Percentiles rank a stretch among this genome's conserved stretches.
phyloP scores from a whole-genome alignment of 2,113 vertebrate genomes.

The Perca flavescens region DNA sequence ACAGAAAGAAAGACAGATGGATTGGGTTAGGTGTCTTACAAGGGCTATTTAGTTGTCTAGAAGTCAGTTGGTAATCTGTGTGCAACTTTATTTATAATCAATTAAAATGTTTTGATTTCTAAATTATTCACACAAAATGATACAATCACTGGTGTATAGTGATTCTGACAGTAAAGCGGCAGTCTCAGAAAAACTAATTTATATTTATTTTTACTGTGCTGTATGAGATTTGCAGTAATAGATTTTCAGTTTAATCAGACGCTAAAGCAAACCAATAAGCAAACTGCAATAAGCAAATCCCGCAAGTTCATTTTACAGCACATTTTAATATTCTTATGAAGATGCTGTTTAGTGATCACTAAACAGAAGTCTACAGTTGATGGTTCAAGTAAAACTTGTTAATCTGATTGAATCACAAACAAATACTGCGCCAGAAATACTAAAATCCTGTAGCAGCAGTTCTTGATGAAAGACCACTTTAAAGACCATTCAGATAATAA shows the following conservation, averaged over 20 bases:
- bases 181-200: background rate
- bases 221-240: background rate
- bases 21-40: background rate
- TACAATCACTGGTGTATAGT: background rate
- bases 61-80: background rate
- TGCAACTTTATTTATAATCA: background rate
- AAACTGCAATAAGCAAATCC: background rate
- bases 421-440: background rate
- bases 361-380: background rate
- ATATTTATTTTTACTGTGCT: background rate
- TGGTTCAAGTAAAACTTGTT: background rate
- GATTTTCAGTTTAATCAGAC: background rate
- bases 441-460: background rate
- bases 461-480: background rate
- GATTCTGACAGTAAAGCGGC: background rate
- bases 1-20: constrained; percentile 69
- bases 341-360: background rate
- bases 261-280: background rate
- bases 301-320: background rate
- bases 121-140: background rate
- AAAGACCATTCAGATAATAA: background rate
- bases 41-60: background rate
- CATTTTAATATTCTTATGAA: background rate
- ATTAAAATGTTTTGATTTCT: background rate
- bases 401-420: background rate